These are phyloP conservation scores for Tolypeutes matacus DNA, from an alignment of 2,797 vertebrate genomes.

Conservation along the genomic window DNA sequence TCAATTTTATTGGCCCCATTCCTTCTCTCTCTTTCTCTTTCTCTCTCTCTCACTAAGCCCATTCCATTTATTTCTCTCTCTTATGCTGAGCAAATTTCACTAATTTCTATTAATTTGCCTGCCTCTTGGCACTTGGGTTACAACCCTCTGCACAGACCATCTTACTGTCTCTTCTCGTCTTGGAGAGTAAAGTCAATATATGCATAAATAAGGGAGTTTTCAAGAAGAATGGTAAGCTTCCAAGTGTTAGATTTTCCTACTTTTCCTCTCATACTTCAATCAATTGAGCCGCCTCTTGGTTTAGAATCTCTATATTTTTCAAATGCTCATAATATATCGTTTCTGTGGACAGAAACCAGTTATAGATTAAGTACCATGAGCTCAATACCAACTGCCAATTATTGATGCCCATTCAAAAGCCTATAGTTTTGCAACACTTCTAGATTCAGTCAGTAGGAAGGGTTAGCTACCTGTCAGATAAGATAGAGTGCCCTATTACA, in stretches of 20 bases:
- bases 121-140: neutral
- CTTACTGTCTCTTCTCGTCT: neutral
- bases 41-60: neutral
- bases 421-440: neutral
- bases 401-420: neutral
- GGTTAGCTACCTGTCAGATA: neutral
- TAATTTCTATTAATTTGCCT: neutral
- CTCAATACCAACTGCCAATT: neutral
- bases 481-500: neutral
- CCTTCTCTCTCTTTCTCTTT: neutral
- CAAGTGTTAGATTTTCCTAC: neutral
- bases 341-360: neutral
- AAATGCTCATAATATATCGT: neutral
- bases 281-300: neutral
- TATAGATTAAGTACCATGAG: slow-evolving; percentile 3
- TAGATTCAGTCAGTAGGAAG: neutral
- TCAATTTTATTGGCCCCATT: neutral
- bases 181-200: neutral
- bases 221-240: neutral
- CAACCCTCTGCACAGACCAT: neutral
- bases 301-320: slow-evolving; percentile 4
- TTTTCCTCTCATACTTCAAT: neutral
- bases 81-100: neutral
- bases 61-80: neutral
- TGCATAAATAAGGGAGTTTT: neutral